Evolutionary conservation across 1,140 invertebrate species (phyloP).

Genomic region (Tyrophagus putrescentiae): DNA sequence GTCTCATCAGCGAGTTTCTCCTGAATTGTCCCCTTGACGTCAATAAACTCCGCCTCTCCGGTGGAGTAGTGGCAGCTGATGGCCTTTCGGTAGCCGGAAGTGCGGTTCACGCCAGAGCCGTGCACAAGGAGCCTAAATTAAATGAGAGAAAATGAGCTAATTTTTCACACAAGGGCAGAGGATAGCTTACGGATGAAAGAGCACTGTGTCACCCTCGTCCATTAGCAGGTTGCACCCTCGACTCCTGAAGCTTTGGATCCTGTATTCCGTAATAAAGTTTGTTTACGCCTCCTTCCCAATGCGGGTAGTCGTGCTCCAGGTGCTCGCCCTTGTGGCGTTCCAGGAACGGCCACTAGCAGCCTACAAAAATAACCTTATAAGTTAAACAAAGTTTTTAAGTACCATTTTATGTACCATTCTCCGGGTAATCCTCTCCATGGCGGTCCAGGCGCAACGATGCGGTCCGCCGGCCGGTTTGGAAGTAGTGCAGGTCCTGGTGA

Average conservation of each 20-base stretch:
- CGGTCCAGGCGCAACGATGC: constrained; percentile 77
- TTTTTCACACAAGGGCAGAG: too few relatives aligned
- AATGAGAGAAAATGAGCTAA: too few relatives aligned
- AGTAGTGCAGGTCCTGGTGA: constrained; percentile 73
- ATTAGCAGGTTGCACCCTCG: constrained; percentile 49
- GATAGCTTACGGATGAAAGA: constrained; percentile 86
- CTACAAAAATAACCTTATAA: too few relatives aligned
- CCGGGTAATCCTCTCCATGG: constrained; percentile 55
- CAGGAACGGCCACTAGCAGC: constrained; percentile 55
- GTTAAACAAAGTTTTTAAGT: too few relatives aligned
- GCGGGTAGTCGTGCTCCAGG: constrained; percentile 53
- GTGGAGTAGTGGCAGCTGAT: constrained; percentile 66
- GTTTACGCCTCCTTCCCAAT: constrained; percentile 54
- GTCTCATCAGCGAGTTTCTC: constrained; percentile 52
- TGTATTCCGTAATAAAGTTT: constrained; percentile 67
- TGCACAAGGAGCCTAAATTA: constrained; percentile 67
- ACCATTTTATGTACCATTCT: too few relatives aligned
- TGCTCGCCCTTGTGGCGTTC: constrained; percentile 53
- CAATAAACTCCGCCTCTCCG: constrained; percentile 55
- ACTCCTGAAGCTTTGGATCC: constrained; percentile 38
- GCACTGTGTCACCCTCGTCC: constrained; percentile 71
- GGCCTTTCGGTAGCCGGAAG: constrained; percentile 47
- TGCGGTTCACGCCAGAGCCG: constrained; percentile 63
- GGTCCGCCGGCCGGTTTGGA: constrained; percentile 59
- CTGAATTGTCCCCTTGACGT: constrained; percentile 53